phyloP scores from a whole-genome alignment of 2,888 invertebrate genomes.

The Ceramica pisi region DNA sequence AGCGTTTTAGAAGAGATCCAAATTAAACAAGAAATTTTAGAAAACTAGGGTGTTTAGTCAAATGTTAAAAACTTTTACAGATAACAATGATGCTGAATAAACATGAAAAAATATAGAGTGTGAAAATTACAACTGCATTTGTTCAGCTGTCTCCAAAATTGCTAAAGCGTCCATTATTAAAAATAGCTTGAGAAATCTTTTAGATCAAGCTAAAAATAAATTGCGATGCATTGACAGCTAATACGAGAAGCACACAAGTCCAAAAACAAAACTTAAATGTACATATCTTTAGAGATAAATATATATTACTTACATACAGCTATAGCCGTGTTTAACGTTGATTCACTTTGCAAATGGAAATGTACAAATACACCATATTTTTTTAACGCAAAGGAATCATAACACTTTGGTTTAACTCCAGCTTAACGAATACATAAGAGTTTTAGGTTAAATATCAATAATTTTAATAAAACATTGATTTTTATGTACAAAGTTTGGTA shows the following conservation, averaged over 20 bases:
- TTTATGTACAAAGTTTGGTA: conserved; percentile 60
- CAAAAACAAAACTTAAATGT: conserved; percentile 68
- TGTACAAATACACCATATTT: conserved; percentile 74
- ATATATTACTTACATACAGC: conserved; percentile 81
- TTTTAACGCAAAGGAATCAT: conserved; percentile 86
- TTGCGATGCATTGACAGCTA: conserved; percentile 48
- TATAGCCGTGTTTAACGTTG: conserved; percentile 82
- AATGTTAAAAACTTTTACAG: neutral
- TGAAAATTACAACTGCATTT: conserved; percentile 29
- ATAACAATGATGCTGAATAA: neutral
- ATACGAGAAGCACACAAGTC: conserved; percentile 71
- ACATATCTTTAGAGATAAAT: conserved; percentile 70
- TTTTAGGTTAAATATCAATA: conserved; percentile 63
- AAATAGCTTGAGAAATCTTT: conserved; percentile 42
- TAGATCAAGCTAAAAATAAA: conserved; percentile 49
- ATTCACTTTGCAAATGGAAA: conserved; percentile 84
- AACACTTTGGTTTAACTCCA: conserved; percentile 93
- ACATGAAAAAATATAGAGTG: conserved; percentile 5
- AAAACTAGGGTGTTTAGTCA: conserved; percentile 42
- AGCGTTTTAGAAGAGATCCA: conserved; percentile 84
- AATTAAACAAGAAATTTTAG: conserved; percentile 59
- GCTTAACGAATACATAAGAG: conserved; percentile 87
- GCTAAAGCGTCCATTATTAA: conserved; percentile 3
- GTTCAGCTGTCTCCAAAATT: conserved; percentile 20
- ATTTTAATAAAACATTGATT: conserved; percentile 57